Evolutionary conservation across 2,113 vertebrate genomes (phyloP), one percentile per base, ranked within the genome.

Genomic region (Gila orcuttii): DNA sequence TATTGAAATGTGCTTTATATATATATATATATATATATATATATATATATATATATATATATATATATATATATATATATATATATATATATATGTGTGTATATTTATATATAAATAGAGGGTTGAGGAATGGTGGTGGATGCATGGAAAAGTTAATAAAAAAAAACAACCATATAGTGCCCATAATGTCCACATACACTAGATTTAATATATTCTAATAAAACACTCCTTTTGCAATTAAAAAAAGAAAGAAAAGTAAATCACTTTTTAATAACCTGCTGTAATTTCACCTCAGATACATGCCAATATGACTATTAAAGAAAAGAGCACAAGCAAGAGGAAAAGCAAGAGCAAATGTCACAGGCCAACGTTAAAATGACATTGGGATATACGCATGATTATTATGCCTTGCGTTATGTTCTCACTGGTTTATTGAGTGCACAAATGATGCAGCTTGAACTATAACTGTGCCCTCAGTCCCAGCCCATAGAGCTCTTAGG

Each of bases 341-440:
- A 28, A n/a, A n/a, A n/a, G n/a, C n/a, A n/a, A n/a, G n/a, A 33
- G 52, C 31, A 36, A 39, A 59, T 31, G 57, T 55, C 36, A 84
- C 6, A 12, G 17, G n/a, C 3, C 55, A 76, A 36, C n/a, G 25
- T n/a, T 77, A 60, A 76, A 42, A 76, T 47, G 39, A 64, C 57
- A 45, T 82, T 79, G 45, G 19, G 52, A 42, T 45, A 42, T 9
- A 23, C 45, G 17, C 17, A 57, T 36, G 62, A 71, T 77, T 85
- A 55, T 39, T 50, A 76, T 25, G 39, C 25, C 11, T 4, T 52
- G 19, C 28, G n/a, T 85, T 84, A 77, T 57, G 33, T 52, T 50
- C 19, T 31, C 21, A 47, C 9, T 45, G 80, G 76, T 88, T 86
- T 84, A 42, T 64, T 25, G 50, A 33, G 2, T 6, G 28, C 71